Conservation (phyloP, 2,797 vertebrate genomes). For the Sebastiscus tertius region DNA sequence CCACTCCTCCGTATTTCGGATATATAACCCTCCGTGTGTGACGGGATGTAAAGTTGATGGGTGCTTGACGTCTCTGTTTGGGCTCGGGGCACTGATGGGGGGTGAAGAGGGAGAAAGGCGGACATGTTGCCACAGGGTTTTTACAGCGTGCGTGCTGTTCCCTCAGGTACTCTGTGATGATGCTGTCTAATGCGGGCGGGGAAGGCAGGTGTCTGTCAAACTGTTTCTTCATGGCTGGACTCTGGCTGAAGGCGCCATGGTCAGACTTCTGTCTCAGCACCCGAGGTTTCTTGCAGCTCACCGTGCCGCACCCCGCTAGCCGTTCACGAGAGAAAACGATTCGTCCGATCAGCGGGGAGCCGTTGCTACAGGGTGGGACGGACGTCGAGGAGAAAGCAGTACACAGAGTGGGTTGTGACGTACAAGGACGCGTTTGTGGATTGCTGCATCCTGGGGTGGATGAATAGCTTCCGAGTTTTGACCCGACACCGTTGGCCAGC, state of each 20-base stretch:
- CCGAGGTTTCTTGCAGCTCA: conserved; percentile 89
- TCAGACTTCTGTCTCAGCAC: conserved; percentile 97
- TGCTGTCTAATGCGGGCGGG: conserved; percentile 96
- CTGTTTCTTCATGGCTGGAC: conserved; percentile 98
- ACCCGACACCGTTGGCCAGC: conserved; percentile 90
- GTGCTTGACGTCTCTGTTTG: conserved; percentile 98
- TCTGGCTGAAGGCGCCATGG: conserved; percentile 98
- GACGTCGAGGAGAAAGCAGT: conserved; percentile 70
- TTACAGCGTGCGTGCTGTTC: conserved; percentile 99
- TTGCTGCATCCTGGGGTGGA: conserved; percentile 82
- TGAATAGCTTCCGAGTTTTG: conserved; percentile 85
- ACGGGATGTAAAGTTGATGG: conserved; percentile 96
- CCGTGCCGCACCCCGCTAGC: conserved; percentile 79
- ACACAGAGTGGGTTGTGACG: conserved; percentile 82
- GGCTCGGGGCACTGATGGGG: conserved; percentile 99
- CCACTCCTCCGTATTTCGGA: conserved; percentile 97
- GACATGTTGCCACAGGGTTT: conserved; percentile 98
- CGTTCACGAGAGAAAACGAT: conserved; percentile 96
- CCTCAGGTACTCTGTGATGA: conserved; percentile 98
- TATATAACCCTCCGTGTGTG: conserved; percentile 94
- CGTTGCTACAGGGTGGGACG: conserved; percentile 78
- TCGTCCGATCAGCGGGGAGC: conserved; percentile 91
- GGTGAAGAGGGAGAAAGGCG: conserved; percentile 98
- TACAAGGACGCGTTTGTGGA: conserved; percentile 84
- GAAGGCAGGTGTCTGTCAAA: conserved; percentile 97